A percentile compares a stretch with the other conserved stretches of the same genome.
Evolutionary conservation across 2,797 vertebrate species (phyloP).

Genomic region (Siniperca undulata): DNA sequence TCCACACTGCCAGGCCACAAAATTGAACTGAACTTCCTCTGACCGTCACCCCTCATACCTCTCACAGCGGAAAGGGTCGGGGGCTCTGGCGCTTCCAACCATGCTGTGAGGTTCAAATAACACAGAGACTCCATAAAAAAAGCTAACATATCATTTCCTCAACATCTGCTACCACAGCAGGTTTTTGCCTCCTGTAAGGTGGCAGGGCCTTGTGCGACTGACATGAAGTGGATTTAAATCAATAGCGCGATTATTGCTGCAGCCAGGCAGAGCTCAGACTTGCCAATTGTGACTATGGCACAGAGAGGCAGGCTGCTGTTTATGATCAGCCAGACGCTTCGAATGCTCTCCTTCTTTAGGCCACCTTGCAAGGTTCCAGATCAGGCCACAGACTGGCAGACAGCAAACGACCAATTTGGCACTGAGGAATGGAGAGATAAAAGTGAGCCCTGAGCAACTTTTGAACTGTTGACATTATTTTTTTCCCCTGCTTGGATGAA

Average conservation of each 20-base stretch:
- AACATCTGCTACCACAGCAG: constrained; percentile 75
- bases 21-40: constrained; percentile 63
- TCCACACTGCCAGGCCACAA: constrained; percentile 18
- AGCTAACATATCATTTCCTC: constrained; percentile 66
- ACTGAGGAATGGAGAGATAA: constrained; percentile 47
- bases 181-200: constrained; percentile 64
- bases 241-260: constrained; percentile 61
- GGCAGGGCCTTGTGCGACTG: constrained; percentile 50
- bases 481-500: constrained; percentile 41
- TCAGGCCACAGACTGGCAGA: constrained; percentile 45
- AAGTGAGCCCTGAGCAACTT: constrained; percentile 53
- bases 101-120: constrained; percentile 53
- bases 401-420: constrained; percentile 65
- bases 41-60: constrained; percentile 45
- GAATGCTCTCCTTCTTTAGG: constrained; percentile 38
- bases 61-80: constrained; percentile 62
- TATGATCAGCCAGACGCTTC: constrained; percentile 60
- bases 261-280: constrained; percentile 51
- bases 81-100: constrained; percentile 22
- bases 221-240: constrained; percentile 71
- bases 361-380: constrained; percentile 55
- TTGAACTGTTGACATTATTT: constrained; percentile 39
- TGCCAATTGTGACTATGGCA: constrained; percentile 53
- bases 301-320: constrained; percentile 46
- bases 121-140: constrained; percentile 34